These are phyloP conservation scores for Melinaea marsaeus DNA, from an alignment of 2,888 invertebrate species.

Conservation along the genomic window DNA sequence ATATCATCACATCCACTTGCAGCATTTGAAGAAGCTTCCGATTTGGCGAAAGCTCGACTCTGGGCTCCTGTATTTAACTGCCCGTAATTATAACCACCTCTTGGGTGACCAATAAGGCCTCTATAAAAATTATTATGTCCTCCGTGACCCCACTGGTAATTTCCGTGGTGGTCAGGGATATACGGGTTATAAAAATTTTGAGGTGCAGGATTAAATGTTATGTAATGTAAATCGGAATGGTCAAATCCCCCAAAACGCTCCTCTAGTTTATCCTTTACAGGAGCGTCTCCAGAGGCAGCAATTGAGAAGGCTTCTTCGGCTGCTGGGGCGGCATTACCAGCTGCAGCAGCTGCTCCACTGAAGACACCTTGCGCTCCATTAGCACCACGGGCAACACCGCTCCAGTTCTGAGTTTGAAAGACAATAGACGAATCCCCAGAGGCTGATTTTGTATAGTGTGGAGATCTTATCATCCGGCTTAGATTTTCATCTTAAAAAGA, in stretches of 20 bases:
- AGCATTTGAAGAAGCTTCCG: background rate
- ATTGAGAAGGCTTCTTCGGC: constrained; percentile 46
- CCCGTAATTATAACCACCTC: constrained; percentile 10
- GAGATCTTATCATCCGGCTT: constrained; percentile 41
- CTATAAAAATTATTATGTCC: constrained; percentile 6
- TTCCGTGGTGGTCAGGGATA: background rate
- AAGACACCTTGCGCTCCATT: constrained; percentile 50
- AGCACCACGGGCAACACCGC: constrained; percentile 44
- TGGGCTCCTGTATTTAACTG: constrained; percentile 5
- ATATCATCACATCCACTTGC: constrained; percentile 17
- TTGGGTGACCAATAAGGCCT: constrained; percentile 21
- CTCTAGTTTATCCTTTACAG: constrained; percentile 8
- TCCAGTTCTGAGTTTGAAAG: constrained; percentile 56
- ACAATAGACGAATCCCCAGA: constrained; percentile 35
- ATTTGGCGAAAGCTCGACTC: background rate
- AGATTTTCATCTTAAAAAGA: constrained; percentile 38
- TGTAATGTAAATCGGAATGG: background rate
- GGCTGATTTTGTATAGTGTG: constrained; percentile 27
- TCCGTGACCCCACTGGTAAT: constrained; percentile 2
- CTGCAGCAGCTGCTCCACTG: constrained; percentile 49
- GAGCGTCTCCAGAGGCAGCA: constrained; percentile 21
- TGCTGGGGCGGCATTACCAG: constrained; percentile 37
- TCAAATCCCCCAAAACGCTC: constrained; percentile 14
- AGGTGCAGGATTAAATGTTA: background rate
- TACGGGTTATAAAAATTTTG: too few relatives aligned